phyloP scores from a whole-genome alignment of 2,113 vertebrate species.

The Cacatua alba region DNA sequence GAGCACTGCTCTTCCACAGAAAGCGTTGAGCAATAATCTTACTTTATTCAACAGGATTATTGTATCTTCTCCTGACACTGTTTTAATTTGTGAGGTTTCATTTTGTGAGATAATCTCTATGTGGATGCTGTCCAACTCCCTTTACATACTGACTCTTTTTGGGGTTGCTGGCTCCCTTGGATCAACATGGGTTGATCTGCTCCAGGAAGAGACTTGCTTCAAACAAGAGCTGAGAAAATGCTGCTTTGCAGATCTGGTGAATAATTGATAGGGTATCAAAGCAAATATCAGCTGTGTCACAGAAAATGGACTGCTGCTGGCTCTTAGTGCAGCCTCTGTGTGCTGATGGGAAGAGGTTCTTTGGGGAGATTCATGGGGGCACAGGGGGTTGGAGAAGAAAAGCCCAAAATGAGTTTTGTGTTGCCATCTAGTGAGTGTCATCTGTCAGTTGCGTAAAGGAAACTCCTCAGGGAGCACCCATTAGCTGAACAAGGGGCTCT shows the following conservation, averaged over 20 bases:
- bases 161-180: not conserved
- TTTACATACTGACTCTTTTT: not conserved
- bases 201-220: not conserved
- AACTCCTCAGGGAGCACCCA: not conserved
- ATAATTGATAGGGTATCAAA: not conserved
- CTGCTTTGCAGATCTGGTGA: not conserved
- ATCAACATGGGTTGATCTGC: rapidly evolving
- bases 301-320: not conserved
- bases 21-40: not conserved
- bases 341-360: not conserved
- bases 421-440: not conserved
- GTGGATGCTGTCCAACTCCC: too few relatives aligned
- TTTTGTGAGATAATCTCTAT: not conserved
- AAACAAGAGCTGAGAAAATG: not conserved
- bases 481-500: not conserved
- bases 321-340: not conserved
- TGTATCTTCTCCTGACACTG: not conserved
- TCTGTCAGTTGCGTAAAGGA: not conserved
- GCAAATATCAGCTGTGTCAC: not conserved
- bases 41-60: not conserved
- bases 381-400: not conserved
- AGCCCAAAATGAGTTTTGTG: not conserved
- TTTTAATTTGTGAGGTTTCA: not conserved
- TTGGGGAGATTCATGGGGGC: not conserved
- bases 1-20: not conserved